Evolutionary conservation across 2,113 vertebrate genomes (phyloP), one percentile per base, ranked within the genome.

Genomic region (Ctenodactylus gundi): DNA sequence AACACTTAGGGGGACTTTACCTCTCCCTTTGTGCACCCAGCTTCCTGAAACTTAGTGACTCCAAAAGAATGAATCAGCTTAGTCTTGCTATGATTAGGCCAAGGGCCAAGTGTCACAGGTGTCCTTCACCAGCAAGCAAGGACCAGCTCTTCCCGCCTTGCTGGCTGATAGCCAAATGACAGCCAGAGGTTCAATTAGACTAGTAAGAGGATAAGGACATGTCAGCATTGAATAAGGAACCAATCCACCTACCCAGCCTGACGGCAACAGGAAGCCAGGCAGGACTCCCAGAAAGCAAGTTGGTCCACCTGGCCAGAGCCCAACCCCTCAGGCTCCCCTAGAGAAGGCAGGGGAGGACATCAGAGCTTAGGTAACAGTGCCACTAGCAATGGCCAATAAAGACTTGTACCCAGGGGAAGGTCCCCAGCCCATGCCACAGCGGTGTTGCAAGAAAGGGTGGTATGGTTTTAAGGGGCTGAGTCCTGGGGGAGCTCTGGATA

Each of bases 51-150:
- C 86, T 29, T 70, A 60, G 46, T 64, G 60, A 67, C 78, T 95
- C 64, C 64, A 70, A 67, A 94, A 85, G 46, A 75, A 64, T 81
- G 72, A 88, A 60, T 86, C 64, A 90, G 53, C 64, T 49, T 95
- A 44, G 3, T 86, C 53, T 60, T 64, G 87, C 81, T 70, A 44
- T 27, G n/a, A 95, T 77, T 51, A 94, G 84, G 85, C 25, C 68
- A 76, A 3, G 36, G 60, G 75, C 62, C 67, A 93, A 85, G 39
- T 76, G 80, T 62, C 90, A 82, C 80, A 82, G 57, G 72, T 88
- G 78, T 91, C 41, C 25, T 17, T 92, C 81, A 53, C 84, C 27
- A 49, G 58, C 55, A 67, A 73, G 77, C 62, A 70, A 82, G 36
- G 25, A 77, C n/a, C 39, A 58, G 39, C 29, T n/a, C 34, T 80